Base-by-base conservation (phyloP, 92 coral and sea anemone species). In the Blastomussa wellsi region DNA sequence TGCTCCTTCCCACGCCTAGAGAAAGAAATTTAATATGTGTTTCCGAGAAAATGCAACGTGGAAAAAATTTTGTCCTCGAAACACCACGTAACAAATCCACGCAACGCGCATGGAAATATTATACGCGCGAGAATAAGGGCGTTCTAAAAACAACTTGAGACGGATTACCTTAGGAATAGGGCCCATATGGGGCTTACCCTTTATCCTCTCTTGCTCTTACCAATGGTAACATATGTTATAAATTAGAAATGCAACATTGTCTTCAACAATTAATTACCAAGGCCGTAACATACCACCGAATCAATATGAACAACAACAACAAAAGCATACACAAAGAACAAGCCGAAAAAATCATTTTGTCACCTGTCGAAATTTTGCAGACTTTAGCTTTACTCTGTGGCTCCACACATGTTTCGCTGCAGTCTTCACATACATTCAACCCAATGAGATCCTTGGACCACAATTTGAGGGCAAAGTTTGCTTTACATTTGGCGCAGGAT, bases 361-460 rank as follows among this genome's bases (percentile, higher is more conserved):
- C 55, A 77, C 81, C 81, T 77, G 29, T 32, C 3, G 81, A 19
- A 4, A 49, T 33, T 19, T 77, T 77, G 81, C 81, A 77, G 47
- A 55, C 69, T 52, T 17, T 14, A 53, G 68, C 32, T 55, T 17
- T 8, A 19, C 49, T 77, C 3, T 3, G 24, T 17, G 32, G 67
- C 47, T 53, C 81, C 81, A 77, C 68, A 37, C 67, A 77, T 19
- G 2, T 32, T 51, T 33, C 69, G 81, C 81, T 53, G 66, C 2
- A 14, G 33, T 31, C 20, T 5, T 20, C 69, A n/a, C 81, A 77
- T 7, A 33, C 31, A 7, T 77, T 77, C 12, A 9, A 33, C 32
- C 79, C 79, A 29, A 31, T 47, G 37, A 28, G 13, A 5, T 16
- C 16, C 7, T 14, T 31, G 36, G 65, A n/a, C 64, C 24, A 22